Evolutionary conservation across 2,888 invertebrate genomes (phyloP).

Genomic region (Flexamia atlantica): DNA sequence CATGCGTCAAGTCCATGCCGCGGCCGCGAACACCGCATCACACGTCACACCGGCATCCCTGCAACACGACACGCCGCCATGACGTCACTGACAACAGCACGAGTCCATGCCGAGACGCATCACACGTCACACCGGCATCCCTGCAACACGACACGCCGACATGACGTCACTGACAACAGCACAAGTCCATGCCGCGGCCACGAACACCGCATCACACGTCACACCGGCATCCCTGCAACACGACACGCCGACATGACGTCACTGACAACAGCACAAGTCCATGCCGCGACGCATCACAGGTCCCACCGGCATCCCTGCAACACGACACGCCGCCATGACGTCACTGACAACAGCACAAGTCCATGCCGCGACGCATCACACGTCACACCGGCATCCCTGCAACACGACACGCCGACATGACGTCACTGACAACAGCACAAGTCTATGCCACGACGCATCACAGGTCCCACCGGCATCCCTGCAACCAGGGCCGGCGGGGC

Average conservation of each 20-base stretch:
- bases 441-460: slow-evolving; percentile 50
- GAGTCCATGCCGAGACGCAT: slow-evolving; percentile 57
- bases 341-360: slow-evolving; percentile 38
- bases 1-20: slow-evolving; percentile 63
- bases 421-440: slow-evolving; percentile 21
- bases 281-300: not conserved
- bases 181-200: slow-evolving; percentile 57
- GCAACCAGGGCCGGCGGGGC: too few relatives aligned
- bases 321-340: not conserved
- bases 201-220: slow-evolving; percentile 44
- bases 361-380: slow-evolving; percentile 38
- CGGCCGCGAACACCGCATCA: slow-evolving; percentile 36
- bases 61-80: slow-evolving; percentile 16
- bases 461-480: slow-evolving; percentile 34
- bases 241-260: slow-evolving; percentile 24
- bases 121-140: slow-evolving; percentile 44
- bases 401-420: slow-evolving; percentile 25
- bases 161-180: slow-evolving; percentile 16
- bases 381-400: slow-evolving; percentile 31
- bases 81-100: slow-evolving; percentile 3
- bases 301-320: slow-evolving; percentile 13
- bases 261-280: not conserved
- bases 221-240: slow-evolving; percentile 43
- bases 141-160: slow-evolving; percentile 9
- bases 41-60: slow-evolving; percentile 43